Evolutionary conservation across 1,140 invertebrate genomes (phyloP).

Genomic region (Glossosoma conforme): DNA sequence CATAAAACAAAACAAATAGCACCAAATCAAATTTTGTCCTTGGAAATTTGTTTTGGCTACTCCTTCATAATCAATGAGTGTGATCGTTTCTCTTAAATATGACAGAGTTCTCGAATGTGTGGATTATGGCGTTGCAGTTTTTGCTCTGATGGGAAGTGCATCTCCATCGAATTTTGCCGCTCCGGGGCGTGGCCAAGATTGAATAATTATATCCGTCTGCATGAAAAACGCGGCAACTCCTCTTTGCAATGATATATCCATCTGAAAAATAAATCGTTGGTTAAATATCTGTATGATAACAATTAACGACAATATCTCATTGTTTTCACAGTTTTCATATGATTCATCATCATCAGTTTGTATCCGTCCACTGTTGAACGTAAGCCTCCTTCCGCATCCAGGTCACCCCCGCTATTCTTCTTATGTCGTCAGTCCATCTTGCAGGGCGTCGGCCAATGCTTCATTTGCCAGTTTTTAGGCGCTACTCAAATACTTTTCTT

Average conservation of each 20-base stretch:
- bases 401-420: too few relatives aligned
- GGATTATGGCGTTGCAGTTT: conserved; percentile 33
- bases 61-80: conserved; percentile 16
- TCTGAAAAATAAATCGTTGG: background rate
- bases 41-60: background rate
- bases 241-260: background rate
- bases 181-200: background rate
- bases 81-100: conserved; percentile 26
- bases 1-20: too few relatives aligned
- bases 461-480: too few relatives aligned
- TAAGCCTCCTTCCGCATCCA: too few relatives aligned
- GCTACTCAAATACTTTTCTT: too few relatives aligned
- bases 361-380: too few relatives aligned
- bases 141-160: conserved; percentile 31
- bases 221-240: background rate
- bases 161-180: conserved; percentile 26
- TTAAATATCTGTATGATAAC: background rate
- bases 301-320: background rate
- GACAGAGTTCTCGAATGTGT: conserved; percentile 28
- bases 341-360: background rate
- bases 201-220: background rate
- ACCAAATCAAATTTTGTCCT: too few relatives aligned
- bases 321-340: background rate
- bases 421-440: too few relatives aligned
- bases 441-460: too few relatives aligned